These are phyloP conservation scores for Polyommatus icarus DNA, from an alignment of 2,888 invertebrate species.

Conservation along the genomic window DNA sequence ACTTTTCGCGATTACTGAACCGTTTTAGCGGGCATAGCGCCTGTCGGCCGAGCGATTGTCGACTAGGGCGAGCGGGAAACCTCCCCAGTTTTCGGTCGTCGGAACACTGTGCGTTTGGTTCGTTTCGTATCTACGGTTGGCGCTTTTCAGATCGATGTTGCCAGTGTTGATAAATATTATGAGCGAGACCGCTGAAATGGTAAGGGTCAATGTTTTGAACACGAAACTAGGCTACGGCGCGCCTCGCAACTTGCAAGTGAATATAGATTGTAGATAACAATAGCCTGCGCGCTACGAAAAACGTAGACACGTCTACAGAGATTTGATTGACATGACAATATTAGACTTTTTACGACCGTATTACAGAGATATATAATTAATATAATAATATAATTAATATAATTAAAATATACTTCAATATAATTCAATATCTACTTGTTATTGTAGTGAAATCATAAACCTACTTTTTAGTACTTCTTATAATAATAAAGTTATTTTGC, in stretches of 20 bases:
- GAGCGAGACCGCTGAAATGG: constrained; percentile 56
- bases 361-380: background rate
- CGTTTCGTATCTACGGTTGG: constrained; percentile 35
- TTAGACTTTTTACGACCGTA: background rate
- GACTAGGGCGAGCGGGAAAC: constrained; percentile 34
- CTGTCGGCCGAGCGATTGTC: constrained; percentile 35
- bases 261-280: constrained; percentile 41
- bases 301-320: constrained; percentile 66
- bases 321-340: background rate
- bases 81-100: constrained; percentile 36
- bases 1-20: constrained; percentile 36
- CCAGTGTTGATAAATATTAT: constrained; percentile 42
- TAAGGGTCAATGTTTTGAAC: constrained; percentile 61
- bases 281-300: constrained; percentile 58
- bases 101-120: constrained; percentile 40
- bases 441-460: background rate
- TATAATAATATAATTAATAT: too few species aligned
- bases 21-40: constrained; percentile 34
- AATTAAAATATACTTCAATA: too few species aligned
- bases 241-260: constrained; percentile 14
- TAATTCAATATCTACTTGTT: too few species aligned
- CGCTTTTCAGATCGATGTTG: constrained; percentile 41
- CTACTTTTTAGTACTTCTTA: background rate
- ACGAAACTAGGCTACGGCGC: constrained; percentile 64
- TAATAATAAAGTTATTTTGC: background rate